Evolutionary conservation across 2,797 vertebrate genomes (phyloP).

Genomic region (Picus viridis): DNA sequence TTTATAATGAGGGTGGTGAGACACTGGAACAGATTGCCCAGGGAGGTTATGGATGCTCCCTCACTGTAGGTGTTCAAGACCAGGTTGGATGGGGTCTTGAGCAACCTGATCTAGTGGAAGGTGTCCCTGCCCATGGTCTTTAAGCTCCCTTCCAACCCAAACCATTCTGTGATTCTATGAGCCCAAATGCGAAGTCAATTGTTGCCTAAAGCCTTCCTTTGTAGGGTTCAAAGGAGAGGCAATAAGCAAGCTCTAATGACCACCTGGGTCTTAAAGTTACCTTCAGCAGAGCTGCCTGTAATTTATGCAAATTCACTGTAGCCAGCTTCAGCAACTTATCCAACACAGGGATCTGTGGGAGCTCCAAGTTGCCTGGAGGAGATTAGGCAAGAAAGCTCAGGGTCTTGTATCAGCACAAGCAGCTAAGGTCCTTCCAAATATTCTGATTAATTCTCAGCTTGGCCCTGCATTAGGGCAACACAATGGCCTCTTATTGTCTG

Average conservation of each 20-base stretch:
- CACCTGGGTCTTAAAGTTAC: background rate
- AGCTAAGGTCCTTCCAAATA: conserved; percentile 39
- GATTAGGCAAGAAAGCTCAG: background rate
- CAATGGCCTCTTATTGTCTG: background rate
- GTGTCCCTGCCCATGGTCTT: no score
- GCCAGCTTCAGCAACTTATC: conserved; percentile 20
- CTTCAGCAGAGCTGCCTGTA: background rate
- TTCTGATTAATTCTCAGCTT: background rate
- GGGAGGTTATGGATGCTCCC: no score
- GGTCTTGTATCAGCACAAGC: background rate
- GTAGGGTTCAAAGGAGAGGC: conserved; percentile 4
- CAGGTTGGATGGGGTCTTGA: no score
- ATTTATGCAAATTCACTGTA: conserved; percentile 6
- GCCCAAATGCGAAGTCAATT: background rate
- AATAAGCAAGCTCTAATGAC: background rate
- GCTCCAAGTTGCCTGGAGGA: background rate
- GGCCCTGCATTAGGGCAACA: background rate
- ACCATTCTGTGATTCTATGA: no score
- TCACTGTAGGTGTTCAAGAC: no score
- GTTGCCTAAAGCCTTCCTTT: background rate
- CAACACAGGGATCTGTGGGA: background rate
- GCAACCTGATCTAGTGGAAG: no score
- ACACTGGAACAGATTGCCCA: no score
- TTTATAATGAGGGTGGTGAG: no score
- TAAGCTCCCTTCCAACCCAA: no score